Conservation (phyloP, 30 jellyfish, hydroid and myxozoan genomes). For the Pelagia noctiluca region DNA sequence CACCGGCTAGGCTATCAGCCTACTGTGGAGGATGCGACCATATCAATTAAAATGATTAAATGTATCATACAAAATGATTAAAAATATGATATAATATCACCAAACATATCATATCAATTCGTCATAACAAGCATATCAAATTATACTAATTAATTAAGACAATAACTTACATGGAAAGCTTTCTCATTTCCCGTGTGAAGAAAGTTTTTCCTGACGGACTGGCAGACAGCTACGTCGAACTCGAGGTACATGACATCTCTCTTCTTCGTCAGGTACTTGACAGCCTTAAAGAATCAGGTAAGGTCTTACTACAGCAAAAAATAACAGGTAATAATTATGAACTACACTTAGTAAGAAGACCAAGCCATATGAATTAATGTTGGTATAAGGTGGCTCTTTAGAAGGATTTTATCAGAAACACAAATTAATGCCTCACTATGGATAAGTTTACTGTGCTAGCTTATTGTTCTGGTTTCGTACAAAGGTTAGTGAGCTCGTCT, state of each 20-base stretch:
- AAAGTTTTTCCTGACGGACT: conserved; percentile 64
- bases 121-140: background rate
- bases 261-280: conserved; percentile 64
- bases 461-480: background rate
- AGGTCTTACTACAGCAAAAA: background rate
- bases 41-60: too few relatives aligned
- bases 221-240: conserved; percentile 76
- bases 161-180: conserved; percentile 72
- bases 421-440: too few relatives aligned
- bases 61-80: too few relatives aligned
- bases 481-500: background rate
- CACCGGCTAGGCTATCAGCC: too few relatives aligned
- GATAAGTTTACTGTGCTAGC: too few relatives aligned
- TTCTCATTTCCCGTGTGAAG: conserved; percentile 76
- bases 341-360: too few relatives aligned
- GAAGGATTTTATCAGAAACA: too few relatives aligned
- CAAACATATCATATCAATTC: too few relatives aligned
- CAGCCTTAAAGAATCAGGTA: conserved; percentile 34
- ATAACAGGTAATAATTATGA: background rate
- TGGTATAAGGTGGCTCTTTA: too few relatives aligned
- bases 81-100: too few relatives aligned
- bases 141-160: background rate
- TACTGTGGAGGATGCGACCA: too few relatives aligned
- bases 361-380: too few relatives aligned
- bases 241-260: conserved; percentile 84